Evolutionary conservation across 2,888 invertebrate species (phyloP), one percentile per base, ranked within the genome.

Genomic region (Liposcelis brunnea): DNA sequence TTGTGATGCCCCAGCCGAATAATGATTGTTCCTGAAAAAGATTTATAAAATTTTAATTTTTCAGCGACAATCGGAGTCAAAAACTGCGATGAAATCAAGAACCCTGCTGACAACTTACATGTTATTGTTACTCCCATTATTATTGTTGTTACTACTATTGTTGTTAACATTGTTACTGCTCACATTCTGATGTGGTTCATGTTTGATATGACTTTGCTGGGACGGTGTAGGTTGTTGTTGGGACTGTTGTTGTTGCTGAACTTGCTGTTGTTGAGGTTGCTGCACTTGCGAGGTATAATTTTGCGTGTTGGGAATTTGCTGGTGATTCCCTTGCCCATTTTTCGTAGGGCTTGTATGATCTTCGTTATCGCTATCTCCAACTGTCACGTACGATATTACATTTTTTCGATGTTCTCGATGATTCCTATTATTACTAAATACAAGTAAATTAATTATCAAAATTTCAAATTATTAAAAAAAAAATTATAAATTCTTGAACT

Each of bases 341-440:
- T 26, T 26, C 53, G 45, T 53, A 51, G 47, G 55, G 48, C 51
- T 57, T 43, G 56, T 55, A 45, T 70, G 70, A 46, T 74, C 76
- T 57, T 80, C 80, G 46, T 71, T 73, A 56, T 80, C 80, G 60
- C 77, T 79, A 57, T 83, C 83, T 51, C 72, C 77, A 47, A 83
- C 77, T 50, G 80, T 80, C 47, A 83, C 80, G 62, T 81, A 83
- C 56, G 79, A 81, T 55, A 80, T 79, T 49, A 80, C 77, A 62
- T 80, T 80, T 58, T 80, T 80, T 46, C 80, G 68, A 54, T 72
- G 71, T 47, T 61, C 54, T 47, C 53, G 48, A 45, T 35, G 35
- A 7, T 10, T 16, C 7, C 35, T 4, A 15, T 50, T 50, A 45
- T 45, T 53, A 47, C 45, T 51, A 50, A 48, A 36, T 54, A 49